Percentiles rank a stretch among this genome's conserved stretches.
These are phyloP conservation scores for Peromyscus attwateri DNA, from an alignment of 2,797 vertebrate species.

Conservation along the genomic window DNA sequence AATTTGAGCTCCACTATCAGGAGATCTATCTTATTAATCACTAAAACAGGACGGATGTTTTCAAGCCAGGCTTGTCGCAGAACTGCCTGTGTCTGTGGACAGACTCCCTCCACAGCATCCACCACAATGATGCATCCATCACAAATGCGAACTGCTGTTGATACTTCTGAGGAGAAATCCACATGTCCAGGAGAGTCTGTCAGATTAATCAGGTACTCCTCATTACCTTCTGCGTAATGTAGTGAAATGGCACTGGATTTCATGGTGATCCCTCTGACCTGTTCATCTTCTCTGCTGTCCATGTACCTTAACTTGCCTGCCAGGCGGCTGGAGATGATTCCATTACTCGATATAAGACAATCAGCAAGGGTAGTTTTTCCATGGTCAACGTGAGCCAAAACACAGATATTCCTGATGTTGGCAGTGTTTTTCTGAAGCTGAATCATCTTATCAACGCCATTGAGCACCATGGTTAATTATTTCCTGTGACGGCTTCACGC, in stretches of 20 bases:
- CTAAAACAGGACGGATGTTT: slow-evolving; percentile 95
- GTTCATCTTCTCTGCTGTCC: too few relatives aligned
- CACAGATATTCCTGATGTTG: slow-evolving; percentile 95
- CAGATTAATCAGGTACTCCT: slow-evolving; percentile 96
- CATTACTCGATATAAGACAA: slow-evolving; percentile 97
- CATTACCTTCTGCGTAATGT: too few relatives aligned
- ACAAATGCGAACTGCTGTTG: slow-evolving; percentile 97
- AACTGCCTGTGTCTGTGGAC: slow-evolving; percentile 98
- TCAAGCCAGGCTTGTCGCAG: slow-evolving; percentile 98
- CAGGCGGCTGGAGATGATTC: slow-evolving; percentile 96
- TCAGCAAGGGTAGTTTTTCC: slow-evolving; percentile 98
- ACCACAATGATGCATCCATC: slow-evolving; percentile 96
- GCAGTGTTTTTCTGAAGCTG: slow-evolving; percentile 92
- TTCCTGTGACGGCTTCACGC: slow-evolving; percentile 50
- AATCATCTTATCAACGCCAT: slow-evolving; percentile 90
- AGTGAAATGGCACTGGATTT: too few relatives aligned
- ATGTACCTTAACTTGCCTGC: too few relatives aligned
- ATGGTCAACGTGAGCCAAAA: slow-evolving; percentile 97
- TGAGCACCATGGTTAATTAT: slow-evolving; percentile 89
- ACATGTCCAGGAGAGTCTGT: slow-evolving; percentile 99
- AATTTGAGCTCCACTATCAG: slow-evolving; percentile 96
- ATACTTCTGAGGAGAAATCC: slow-evolving; percentile 98
- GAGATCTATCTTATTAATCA: slow-evolving; percentile 98
- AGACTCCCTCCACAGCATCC: slow-evolving; percentile 98
- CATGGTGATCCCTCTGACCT: too few relatives aligned